Conservation (phyloP, 2,888 invertebrate species). For the Dexiosoma caninum region DNA sequence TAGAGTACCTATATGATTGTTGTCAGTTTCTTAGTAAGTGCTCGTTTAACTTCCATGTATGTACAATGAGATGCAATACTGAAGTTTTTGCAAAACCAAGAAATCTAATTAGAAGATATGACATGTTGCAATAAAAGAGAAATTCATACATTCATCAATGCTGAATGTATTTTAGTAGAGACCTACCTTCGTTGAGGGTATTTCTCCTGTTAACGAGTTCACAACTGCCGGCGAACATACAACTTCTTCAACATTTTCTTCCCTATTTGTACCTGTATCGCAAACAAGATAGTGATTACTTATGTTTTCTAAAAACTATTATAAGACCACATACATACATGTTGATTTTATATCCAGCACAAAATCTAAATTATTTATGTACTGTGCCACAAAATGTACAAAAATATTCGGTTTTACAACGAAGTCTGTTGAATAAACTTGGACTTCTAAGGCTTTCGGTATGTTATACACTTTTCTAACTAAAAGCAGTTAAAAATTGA, state of each 20-base stretch:
- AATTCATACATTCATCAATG: too few species aligned
- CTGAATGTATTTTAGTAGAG: too few species aligned
- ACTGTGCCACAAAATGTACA: conserved; percentile 37
- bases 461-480: conserved; percentile 21
- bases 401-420: conserved; percentile 28
- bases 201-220: too few species aligned
- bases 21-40: too few species aligned
- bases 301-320: not conserved
- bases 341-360: conserved; percentile 30
- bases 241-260: not conserved
- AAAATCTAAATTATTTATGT: conserved; percentile 43
- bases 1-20: too few species aligned
- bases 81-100: too few species aligned
- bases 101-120: too few species aligned
- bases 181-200: conserved; percentile 14
- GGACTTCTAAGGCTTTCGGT: not conserved
- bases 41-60: too few species aligned
- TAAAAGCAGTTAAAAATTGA: not conserved
- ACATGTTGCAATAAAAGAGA: too few species aligned
- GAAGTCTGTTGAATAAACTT: conserved; percentile 38
- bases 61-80: too few species aligned
- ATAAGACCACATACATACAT: conserved; percentile 1
- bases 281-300: not conserved
- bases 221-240: not conserved
- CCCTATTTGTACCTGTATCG: not conserved